These are phyloP conservation scores for Halotydeus destructor DNA, from an alignment of 1,140 invertebrate genomes.

Conservation along the genomic window DNA sequence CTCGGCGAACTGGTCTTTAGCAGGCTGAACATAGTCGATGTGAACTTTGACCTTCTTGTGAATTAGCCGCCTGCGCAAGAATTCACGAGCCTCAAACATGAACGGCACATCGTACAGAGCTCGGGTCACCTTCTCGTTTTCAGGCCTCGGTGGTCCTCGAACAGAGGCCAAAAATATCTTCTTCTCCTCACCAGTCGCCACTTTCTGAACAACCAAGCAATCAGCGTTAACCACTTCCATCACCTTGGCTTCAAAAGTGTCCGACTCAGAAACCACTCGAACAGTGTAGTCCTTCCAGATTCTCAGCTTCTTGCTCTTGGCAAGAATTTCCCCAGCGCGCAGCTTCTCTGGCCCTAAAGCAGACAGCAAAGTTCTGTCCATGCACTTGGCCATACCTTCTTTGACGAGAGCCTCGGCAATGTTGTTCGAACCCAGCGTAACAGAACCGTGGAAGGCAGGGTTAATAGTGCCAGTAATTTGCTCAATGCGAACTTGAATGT, in stretches of 20 bases:
- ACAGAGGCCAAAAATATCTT: slow-evolving; percentile 93
- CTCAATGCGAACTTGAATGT: slow-evolving; percentile 77
- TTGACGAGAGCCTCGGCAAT: slow-evolving; percentile 77
- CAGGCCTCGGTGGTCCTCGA: slow-evolving; percentile 43
- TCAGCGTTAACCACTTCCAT: slow-evolving; percentile 87
- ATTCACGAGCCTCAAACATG: slow-evolving; percentile 95
- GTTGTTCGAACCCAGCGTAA: slow-evolving; percentile 30
- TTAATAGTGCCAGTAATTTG: slow-evolving; percentile 46
- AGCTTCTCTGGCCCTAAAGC: slow-evolving; percentile 58
- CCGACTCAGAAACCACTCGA: slow-evolving; percentile 19
- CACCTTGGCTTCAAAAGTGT: slow-evolving; percentile 62
- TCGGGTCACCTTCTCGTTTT: slow-evolving; percentile 30
- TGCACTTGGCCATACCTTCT: slow-evolving; percentile 82
- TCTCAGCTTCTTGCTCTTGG: slow-evolving; percentile 63
- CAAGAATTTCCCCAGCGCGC: slow-evolving; percentile 54
- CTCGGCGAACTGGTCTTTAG: slow-evolving; percentile 75
- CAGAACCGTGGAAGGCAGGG: slow-evolving; percentile 2
- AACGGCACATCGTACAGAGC: slow-evolving; percentile 92
- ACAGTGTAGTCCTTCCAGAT: slow-evolving; percentile 62
- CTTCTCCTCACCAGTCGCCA: slow-evolving; percentile 49
- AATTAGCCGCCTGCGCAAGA: slow-evolving; percentile 81
- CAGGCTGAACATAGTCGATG: slow-evolving; percentile 89
- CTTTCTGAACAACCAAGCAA: slow-evolving; percentile 54
- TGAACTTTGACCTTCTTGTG: slow-evolving; percentile 78
- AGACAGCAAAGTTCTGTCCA: slow-evolving; percentile 92